Evolutionary conservation across 2,113 vertebrate species (phyloP), one percentile per base, ranked within the genome.

Genomic region (Cathartes aura): DNA sequence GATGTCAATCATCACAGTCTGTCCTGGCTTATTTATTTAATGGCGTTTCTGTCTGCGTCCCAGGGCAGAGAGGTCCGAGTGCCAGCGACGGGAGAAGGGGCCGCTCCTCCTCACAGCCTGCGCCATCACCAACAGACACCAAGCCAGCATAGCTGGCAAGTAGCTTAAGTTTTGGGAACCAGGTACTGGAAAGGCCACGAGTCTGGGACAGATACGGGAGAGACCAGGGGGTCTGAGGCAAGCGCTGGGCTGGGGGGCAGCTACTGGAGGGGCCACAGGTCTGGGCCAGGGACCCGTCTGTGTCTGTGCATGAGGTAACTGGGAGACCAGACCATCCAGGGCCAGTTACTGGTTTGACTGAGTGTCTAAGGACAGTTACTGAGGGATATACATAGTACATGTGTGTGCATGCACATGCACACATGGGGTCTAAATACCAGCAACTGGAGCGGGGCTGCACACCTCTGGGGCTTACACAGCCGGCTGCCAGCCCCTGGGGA

Each of bases 311-410:
- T 5, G 45, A 64, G 26, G 29, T 9, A 34, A 36, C 26, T 11
- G 26, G 58, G 32, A 79, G 38, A 67, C 8, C 32, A 59, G 53
- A 24, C 38, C 27, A 67, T 4, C 16, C 2, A 0, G 20, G 34
- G 16, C 11, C 45, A 26, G 29, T 11, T 34, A 40, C 38, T n/a
- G 52, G 38, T 14, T 23, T 52, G 38, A 45, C 9, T 7, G 34
- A 32, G 40, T 3, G 5, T 19, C 42, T 20, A 29, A 34, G 56
- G 50, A 22, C 52, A 21, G 27, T 32, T 11, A 24, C 27, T 42
- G 29, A 27, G 26, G 3, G 24, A 7, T 5, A 30, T 1, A 17
- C 14, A 5, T 3, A n/a, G 18, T 13, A 21, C 18, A 5, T 5
- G 26, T 11, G 2, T 18, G 7, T 2, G 14, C 23, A 23, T 23